Base-by-base conservation (phyloP, 2,888 invertebrate species). In the Lasioglossum vierecki region DNA sequence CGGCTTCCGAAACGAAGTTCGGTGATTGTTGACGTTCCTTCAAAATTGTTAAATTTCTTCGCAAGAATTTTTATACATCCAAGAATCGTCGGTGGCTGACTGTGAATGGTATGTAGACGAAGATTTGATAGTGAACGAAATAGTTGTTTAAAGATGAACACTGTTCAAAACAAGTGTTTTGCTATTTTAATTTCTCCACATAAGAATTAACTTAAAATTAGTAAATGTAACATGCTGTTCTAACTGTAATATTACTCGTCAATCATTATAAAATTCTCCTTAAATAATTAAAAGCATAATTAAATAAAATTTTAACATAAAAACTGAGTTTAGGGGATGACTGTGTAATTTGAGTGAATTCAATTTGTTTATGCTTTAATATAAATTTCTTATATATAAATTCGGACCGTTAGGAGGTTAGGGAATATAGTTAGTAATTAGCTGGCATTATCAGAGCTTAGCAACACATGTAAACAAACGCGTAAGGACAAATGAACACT, bases 41-140 rank as follows among this genome's bases (percentile, higher is more conserved):
- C 22, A 1, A 68, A n/a, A 22, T 22, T n/a, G 68, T 39, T 22
- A 11, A 9, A 11, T 39, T 18, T 8, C 39, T 68, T 68, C 39
- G 39, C 22, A 11, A 9, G 39, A 22, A 41, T 22, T 39, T 39
- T 4, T 6, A 39, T 22, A n/a, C 11, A 39, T 9, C 11, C 35
- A 39, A 39, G 3, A 18, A 46, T 22, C 57, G 41, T 30, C 22
- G 30, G 46, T 18, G n/a, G 41, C 39, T 57, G 6, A 30, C 60
- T 70, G 78, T 78, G 41, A 26, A 74, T 83, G 84, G 83, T 83
- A 84, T 6, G 84, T 84, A 57, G 22, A 81, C n/a, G 49, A 63
- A 41, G 2, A 66, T 66, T 30, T 26, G 63, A 63, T 63, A 63
- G 18, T 39, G 63, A 30, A 30, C 3, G 6, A 63, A 63, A 30